Evolutionary conservation across 2,113 vertebrate genomes (phyloP).

Genomic region (Heterotilapia buettikoferi): DNA sequence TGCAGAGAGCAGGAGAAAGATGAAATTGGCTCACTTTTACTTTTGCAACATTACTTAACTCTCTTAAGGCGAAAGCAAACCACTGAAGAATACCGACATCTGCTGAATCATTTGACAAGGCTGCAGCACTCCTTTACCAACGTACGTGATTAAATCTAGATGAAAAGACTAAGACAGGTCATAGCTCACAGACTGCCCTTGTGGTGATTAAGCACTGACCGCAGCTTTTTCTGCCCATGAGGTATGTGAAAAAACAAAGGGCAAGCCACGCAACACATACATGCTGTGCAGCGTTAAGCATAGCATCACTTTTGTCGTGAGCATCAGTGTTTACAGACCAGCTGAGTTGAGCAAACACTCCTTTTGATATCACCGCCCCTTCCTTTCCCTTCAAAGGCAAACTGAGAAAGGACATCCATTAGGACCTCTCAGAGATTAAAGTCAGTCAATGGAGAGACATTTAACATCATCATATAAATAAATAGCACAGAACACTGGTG

Average conservation of each 20-base stretch:
- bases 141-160: constrained; percentile 18
- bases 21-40: constrained; percentile 58
- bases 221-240: constrained; percentile 28
- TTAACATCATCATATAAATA: background rate
- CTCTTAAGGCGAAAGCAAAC: constrained; percentile 41
- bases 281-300: constrained; percentile 33
- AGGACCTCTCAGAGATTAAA: background rate
- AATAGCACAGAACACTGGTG: background rate
- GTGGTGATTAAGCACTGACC: constrained; percentile 44
- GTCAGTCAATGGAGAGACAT: background rate
- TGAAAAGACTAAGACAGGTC: constrained; percentile 29
- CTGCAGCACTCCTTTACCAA: constrained; percentile 41
- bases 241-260: constrained; percentile 45
- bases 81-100: constrained; percentile 56
- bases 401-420: constrained; percentile 1
- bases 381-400: constrained; percentile 8
- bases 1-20: constrained; percentile 51
- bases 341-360: constrained; percentile 7
- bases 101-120: constrained; percentile 64
- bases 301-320: constrained; percentile 29
- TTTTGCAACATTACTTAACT: constrained; percentile 59
- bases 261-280: constrained; percentile 24
- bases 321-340: constrained; percentile 17
- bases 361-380: constrained; percentile 22
- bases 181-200: constrained; percentile 26